Conservation (phyloP, 1,140 invertebrate genomes). For the Ephestia elutella region DNA sequence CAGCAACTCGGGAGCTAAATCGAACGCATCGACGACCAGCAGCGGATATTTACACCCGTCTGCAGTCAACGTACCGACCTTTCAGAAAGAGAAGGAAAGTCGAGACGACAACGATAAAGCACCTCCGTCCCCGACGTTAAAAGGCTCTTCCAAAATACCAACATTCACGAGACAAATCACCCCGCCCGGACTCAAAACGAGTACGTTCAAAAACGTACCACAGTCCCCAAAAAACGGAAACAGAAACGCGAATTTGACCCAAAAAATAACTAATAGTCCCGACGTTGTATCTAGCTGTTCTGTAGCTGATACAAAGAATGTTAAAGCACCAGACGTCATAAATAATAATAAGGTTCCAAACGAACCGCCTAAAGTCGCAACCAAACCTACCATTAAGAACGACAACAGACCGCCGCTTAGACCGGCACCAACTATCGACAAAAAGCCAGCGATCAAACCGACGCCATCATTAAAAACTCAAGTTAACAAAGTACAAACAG, state of each 20-base stretch:
- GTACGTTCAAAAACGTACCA: slow-evolving; percentile 58
- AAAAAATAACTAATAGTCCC: slow-evolving; percentile 77
- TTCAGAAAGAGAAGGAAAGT: slow-evolving; percentile 32
- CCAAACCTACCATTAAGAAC: slow-evolving; percentile 41
- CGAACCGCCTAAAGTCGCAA: slow-evolving; percentile 50
- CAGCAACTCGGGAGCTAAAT: slow-evolving; percentile 76
- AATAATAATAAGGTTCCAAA: slow-evolving; percentile 62
- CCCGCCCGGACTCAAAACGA: slow-evolving; percentile 67
- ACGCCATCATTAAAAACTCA: slow-evolving; percentile 43
- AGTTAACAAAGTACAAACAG: slow-evolving; percentile 34
- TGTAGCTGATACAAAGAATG: slow-evolving; percentile 54
- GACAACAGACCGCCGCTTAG: slow-evolving; percentile 54
- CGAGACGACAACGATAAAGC: slow-evolving; percentile 40
- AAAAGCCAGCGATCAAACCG: slow-evolving; percentile 44
- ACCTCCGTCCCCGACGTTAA: slow-evolving; percentile 53
- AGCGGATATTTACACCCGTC: slow-evolving; percentile 84
- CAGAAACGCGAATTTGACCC: slow-evolving; percentile 41
- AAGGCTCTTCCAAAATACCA: slow-evolving; percentile 62
- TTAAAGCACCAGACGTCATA: slow-evolving; percentile 78
- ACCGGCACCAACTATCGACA: slow-evolving; percentile 45
- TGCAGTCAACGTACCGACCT: slow-evolving; percentile 78
- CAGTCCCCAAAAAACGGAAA: slow-evolving; percentile 47
- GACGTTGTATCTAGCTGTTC: slow-evolving; percentile 82
- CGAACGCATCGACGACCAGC: slow-evolving; percentile 77
- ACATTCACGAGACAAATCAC: slow-evolving; percentile 69